Evolutionary conservation across 2,113 vertebrate species (phyloP).

Genomic region (Bubo scandiacus): DNA sequence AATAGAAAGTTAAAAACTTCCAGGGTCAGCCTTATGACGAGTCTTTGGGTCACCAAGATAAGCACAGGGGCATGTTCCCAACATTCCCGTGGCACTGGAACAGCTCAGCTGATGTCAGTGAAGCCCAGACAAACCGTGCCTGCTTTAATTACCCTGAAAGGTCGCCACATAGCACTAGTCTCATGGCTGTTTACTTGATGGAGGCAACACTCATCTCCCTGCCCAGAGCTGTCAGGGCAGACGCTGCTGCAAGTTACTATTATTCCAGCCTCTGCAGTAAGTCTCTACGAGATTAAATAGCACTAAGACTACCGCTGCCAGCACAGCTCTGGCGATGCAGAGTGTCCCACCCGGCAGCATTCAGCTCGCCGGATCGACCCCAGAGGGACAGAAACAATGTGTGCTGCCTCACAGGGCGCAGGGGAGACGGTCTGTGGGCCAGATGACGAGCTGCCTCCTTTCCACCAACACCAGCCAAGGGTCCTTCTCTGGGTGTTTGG

Average conservation of each 20-base stretch:
- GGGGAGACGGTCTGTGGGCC: neutral
- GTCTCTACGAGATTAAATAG: neutral
- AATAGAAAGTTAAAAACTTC: neutral
- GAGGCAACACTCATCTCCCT: neutral
- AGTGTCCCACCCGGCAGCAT: neutral
- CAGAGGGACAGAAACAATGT: rapidly evolving
- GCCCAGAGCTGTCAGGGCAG: neutral
- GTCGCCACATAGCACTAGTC: neutral
- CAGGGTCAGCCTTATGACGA: neutral
- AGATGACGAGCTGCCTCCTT: neutral
- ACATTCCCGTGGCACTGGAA: neutral
- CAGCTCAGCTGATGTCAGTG: neutral
- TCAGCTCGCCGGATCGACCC: neutral
- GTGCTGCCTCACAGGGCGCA: neutral
- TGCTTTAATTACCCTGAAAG: constrained; percentile 24
- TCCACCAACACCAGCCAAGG: neutral
- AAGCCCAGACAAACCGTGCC: neutral
- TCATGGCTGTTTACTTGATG: neutral
- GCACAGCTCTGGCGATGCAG: neutral
- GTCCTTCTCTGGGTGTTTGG: neutral
- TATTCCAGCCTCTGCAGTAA: neutral
- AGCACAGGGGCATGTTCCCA: neutral
- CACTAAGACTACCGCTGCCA: neutral
- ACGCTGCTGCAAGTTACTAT: neutral
- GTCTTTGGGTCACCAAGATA: neutral